phyloP scores from a whole-genome alignment of 1,140 invertebrate species.

The Drosophila kohkoa region DNA sequence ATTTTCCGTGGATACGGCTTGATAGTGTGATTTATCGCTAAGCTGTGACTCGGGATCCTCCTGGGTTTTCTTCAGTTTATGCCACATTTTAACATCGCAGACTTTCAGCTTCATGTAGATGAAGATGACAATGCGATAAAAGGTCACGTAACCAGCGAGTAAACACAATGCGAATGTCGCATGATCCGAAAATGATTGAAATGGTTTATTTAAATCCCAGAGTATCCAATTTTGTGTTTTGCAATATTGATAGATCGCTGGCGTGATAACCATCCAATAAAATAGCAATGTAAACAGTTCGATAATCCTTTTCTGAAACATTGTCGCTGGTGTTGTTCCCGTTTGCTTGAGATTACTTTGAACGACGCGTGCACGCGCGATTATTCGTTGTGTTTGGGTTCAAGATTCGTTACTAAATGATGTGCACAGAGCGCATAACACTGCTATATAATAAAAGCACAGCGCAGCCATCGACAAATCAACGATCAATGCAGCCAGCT shows the following conservation, averaged over 20 bases:
- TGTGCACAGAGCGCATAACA: constrained; percentile 55
- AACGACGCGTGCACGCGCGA: constrained; percentile 19
- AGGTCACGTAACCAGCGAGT: constrained; percentile 60
- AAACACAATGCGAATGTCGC: constrained; percentile 55
- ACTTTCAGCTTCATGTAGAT: constrained; percentile 72
- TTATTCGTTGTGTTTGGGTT: constrained; percentile 51
- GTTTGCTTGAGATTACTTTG: neutral
- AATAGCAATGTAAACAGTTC: constrained; percentile 71
- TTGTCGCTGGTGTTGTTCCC: constrained; percentile 22
- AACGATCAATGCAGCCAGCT: constrained; percentile 48
- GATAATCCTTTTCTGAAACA: constrained; percentile 79
- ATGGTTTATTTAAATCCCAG: constrained; percentile 55
- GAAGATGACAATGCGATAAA: constrained; percentile 68
- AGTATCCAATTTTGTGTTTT: constrained; percentile 46
- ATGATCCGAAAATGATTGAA: constrained; percentile 60
- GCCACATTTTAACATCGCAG: constrained; percentile 70
- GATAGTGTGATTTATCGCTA: constrained; percentile 60
- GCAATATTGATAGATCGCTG: constrained; percentile 65
- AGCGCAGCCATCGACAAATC: constrained; percentile 36
- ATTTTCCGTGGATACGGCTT: constrained; percentile 67
- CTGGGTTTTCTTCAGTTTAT: constrained; percentile 61
- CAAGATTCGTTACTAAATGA: constrained; percentile 73
- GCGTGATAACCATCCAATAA: constrained; percentile 68
- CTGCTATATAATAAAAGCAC: constrained; percentile 63
- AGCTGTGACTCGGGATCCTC: constrained; percentile 61